These are phyloP conservation scores for Zoroaster sp. DNA, from an alignment of 53 echinoderm and acorn worm species.

Conservation along the genomic window DNA sequence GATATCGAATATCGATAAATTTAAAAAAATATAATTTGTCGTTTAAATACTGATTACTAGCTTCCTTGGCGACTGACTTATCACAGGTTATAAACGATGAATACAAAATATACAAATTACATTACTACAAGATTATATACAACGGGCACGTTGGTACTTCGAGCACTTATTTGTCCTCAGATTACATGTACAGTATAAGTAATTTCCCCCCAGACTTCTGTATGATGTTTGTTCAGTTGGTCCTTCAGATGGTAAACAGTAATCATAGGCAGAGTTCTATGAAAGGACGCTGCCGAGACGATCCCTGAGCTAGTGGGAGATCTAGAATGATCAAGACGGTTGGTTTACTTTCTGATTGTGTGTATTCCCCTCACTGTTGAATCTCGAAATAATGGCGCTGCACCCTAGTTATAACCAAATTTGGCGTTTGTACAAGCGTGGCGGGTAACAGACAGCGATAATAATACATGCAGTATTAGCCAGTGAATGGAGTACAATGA, in stretches of 20 bases:
- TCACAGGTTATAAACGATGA: constrained; percentile 45
- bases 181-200: not conserved
- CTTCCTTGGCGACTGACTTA: constrained; percentile 46
- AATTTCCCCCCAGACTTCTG: not conserved
- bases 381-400: not conserved
- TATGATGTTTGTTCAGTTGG: not conserved
- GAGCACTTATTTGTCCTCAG: constrained; percentile 7
- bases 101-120: constrained; percentile 52
- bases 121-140: constrained; percentile 43
- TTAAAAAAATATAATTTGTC: constrained; percentile 45
- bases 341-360: too few species aligned
- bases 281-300: too few species aligned
- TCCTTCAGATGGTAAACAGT: not conserved
- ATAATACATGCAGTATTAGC: constrained; percentile 24
- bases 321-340: too few species aligned
- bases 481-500: not conserved
- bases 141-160: constrained; percentile 19
- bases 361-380: not conserved
- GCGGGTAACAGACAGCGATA: constrained; percentile 19
- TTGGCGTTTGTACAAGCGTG: constrained; percentile 51
- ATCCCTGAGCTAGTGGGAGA: too few species aligned
- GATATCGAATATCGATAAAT: constrained; percentile 1
- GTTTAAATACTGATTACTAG: constrained; percentile 57
- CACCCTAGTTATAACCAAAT: not conserved
- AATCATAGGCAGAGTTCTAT: not conserved